phyloP scores from a whole-genome alignment of 1,140 invertebrate genomes.

The Drosophila santomea region DNA sequence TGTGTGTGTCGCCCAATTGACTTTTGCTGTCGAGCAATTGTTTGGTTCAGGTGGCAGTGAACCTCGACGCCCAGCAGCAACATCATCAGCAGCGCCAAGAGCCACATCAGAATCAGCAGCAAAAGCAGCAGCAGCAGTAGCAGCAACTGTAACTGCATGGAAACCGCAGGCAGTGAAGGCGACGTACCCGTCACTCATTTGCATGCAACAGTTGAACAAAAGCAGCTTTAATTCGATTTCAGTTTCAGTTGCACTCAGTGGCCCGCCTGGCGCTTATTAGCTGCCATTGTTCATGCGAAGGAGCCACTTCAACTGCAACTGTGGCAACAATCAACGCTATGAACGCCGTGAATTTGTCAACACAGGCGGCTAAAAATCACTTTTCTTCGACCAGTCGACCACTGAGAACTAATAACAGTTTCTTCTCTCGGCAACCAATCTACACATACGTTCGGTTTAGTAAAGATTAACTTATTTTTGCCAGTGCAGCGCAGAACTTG shows the following conservation, averaged over 20 bases:
- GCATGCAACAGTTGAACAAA: constrained; percentile 70
- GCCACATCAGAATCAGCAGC: background rate
- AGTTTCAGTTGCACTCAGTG: constrained; percentile 18
- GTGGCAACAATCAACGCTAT: constrained; percentile 48
- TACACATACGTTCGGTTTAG: background rate
- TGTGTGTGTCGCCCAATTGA: constrained; percentile 66
- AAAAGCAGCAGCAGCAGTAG: background rate
- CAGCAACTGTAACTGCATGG: constrained; percentile 8
- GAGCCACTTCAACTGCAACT: background rate
- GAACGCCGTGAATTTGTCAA: constrained; percentile 59
- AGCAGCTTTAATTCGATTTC: constrained; percentile 80
- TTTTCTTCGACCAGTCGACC: background rate
- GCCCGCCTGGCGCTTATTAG: constrained; percentile 48
- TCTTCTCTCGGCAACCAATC: too few relatives aligned
- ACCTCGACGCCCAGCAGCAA: constrained; percentile 5
- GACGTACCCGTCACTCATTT: constrained; percentile 65
- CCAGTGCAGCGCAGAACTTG: constrained; percentile 25
- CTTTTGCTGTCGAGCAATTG: constrained; percentile 67
- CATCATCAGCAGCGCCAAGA: constrained; percentile 1
- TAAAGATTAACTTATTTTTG: background rate
- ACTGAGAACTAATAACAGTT: background rate
- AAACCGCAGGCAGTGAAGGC: constrained; percentile 63
- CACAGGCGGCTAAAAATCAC: constrained; percentile 13
- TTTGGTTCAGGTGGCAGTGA: constrained; percentile 59
- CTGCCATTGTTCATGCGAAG: constrained; percentile 35